Evolutionary conservation across 1,140 invertebrate genomes (phyloP), one percentile per base, ranked within the genome.

Genomic region (Bombus terrestris): DNA sequence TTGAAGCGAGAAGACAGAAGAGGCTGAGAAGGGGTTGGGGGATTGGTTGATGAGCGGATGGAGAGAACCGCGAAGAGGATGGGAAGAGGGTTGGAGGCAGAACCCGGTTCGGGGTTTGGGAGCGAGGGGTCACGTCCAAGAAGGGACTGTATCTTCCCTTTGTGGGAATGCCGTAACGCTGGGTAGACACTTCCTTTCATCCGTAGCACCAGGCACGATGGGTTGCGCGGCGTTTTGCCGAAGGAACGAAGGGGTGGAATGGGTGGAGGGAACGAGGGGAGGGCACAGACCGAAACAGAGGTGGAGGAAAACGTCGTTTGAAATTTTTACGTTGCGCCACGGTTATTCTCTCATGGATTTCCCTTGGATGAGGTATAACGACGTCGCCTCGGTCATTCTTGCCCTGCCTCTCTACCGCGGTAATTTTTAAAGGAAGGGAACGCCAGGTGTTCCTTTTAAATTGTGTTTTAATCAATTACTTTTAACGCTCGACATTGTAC

Each of bases 161-260:
- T 93, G 92, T 93, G 90, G 88, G 91, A 92, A 90, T 91, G 91
- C 90, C 88, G 90, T 92, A 92, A 90, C 92, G 93, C 92, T 94
- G 91, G 93, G 89, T 95, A 94, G 94, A 94, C 94, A 94, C 93
- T 95, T 95, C 91, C 92, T 95, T 95, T 95, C 93, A 94, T 93
- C 90, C 90, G 86, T 91, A 91, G 90, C 89, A 85, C 76, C 72
- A 89, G 91, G 82, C 88, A 93, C 89, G 87, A 89, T 90, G 89
- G 87, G 82, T 83, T 73, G 81, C 83, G 83, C 78, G 76, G 90
- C 90, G 88, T 89, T 93, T 93, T 91, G 91, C 79, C 83, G 77
- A 83, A 66, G 82, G 81, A 90, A 80, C 15, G 71, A 43, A 15
- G 41, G 13, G n/a, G 64, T 28, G 72, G 71, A 47, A 47, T 75